Base-by-base conservation (phyloP, 2,888 invertebrate genomes). In the Pristionchus arcanus region DNA sequence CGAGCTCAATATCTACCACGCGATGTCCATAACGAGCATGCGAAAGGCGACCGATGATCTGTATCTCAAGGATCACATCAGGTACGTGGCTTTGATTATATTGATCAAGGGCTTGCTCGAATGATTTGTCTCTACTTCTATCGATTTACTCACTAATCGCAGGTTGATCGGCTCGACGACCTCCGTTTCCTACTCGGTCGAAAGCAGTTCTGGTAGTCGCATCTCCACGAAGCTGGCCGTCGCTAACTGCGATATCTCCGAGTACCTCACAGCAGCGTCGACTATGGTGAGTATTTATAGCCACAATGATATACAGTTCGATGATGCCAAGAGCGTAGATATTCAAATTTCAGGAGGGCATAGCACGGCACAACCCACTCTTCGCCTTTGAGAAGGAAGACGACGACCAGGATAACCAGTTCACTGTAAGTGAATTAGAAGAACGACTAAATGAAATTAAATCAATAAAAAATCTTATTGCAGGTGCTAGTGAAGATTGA, bases 1-100 rank as follows among this genome's bases (percentile, higher is more conserved):
- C 4, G 89, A 91, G 53, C 88, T 91, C 55, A 86, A 85, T 1
- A 90, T 92, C n/a, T 59, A 90, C 28, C 63, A 91, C 2, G 90
- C 90, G 31, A 91, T 86, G 16, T 89, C 90, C 13, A 87, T 91
- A 16, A 74, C 90, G 7, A 71, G 31, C 0, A 81, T 92, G 25
- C 90, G 91, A 37, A 59, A 90, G 21, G 83, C 81, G 0, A 81
- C 89, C 0, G 92, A 92, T 25, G 81, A 68, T 0, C 89, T 93
- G 63, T 92, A 91, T 71, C 88, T 84, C 16, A 90, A 91, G 68
- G 92, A 93, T 74, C 93, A 93, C 89, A 83, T 93, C n/a, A 89
- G 92, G 90, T 90, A 21, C 19, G 37, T 53, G 53, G 53, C 21
- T 59, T 19, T 55, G n/a, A n/a, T 55, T 15, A 55, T 19, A 55